Conservation (phyloP, 2,888 invertebrate species). For the Cheilosia vernalis region DNA sequence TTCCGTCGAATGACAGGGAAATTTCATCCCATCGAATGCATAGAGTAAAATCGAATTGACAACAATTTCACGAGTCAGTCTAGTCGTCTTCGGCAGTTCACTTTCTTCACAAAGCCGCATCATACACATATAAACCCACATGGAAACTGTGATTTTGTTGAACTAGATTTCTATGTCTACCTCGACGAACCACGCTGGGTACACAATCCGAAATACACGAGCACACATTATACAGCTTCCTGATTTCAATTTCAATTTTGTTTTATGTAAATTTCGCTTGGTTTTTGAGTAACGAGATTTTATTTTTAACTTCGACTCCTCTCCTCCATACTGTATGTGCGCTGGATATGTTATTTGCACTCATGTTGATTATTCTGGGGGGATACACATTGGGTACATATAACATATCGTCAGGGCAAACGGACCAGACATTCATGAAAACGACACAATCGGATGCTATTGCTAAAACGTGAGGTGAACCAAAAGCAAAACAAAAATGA, state of each 20-base stretch:
- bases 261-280: constrained; percentile 67
- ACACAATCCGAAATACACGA: constrained; percentile 9
- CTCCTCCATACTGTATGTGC: background rate
- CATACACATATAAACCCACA: constrained; percentile 15
- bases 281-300: constrained; percentile 69
- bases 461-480: constrained; percentile 62
- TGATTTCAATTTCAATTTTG: constrained; percentile 64
- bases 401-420: constrained; percentile 44
- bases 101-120: constrained; percentile 52
- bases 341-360: constrained; percentile 64
- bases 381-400: constrained; percentile 42
- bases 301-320: constrained; percentile 41
- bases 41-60: constrained; percentile 15
- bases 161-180: constrained; percentile 68
- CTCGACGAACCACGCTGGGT: constrained; percentile 23
- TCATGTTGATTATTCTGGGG: constrained; percentile 55
- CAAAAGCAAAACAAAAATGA: constrained; percentile 23
- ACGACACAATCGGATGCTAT: constrained; percentile 64
- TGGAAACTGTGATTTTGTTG: constrained; percentile 58
- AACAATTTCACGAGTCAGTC: constrained; percentile 25
- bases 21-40: constrained; percentile 5
- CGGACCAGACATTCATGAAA: constrained; percentile 48
- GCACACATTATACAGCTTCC: constrained; percentile 41
- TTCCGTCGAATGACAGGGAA: constrained; percentile 9
- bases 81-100: constrained; percentile 16